phyloP scores from a whole-genome alignment of 2,888 invertebrate species.

The Sturmia bella region DNA sequence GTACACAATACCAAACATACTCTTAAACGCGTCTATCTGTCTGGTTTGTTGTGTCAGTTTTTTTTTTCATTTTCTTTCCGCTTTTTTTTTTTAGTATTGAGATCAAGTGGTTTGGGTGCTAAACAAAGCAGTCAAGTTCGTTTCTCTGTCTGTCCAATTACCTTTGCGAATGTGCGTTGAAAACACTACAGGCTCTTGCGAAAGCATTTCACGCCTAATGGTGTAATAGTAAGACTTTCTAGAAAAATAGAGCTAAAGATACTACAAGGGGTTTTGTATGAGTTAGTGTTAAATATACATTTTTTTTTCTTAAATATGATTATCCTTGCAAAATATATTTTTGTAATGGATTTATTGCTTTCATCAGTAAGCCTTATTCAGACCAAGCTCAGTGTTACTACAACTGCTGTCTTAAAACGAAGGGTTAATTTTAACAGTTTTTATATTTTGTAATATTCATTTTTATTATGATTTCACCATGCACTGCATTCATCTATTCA shows the following conservation, averaged over 20 bases:
- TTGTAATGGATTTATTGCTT: background rate
- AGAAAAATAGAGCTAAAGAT: too few species aligned
- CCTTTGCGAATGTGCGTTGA: background rate
- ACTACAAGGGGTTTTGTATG: too few species aligned
- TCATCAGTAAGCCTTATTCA: slow-evolving; percentile 6
- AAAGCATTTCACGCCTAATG: background rate
- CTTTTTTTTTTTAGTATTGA: slow-evolving; percentile 39
- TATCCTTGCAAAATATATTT: too few species aligned
- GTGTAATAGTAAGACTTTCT: too few species aligned
- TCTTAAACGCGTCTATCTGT: slow-evolving; percentile 62
- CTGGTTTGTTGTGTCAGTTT: slow-evolving; percentile 52
- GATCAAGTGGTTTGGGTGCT: slow-evolving; percentile 63
- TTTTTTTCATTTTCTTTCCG: slow-evolving; percentile 2
- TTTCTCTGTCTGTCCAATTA: slow-evolving; percentile 22
- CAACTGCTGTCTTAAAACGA: slow-evolving; percentile 25
- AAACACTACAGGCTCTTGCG: slow-evolving; percentile 12
- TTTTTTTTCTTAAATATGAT: too few species aligned
- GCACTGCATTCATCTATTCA: slow-evolving; percentile 51
- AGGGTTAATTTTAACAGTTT: slow-evolving; percentile 59
- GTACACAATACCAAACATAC: slow-evolving; percentile 30
- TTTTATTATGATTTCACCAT: slow-evolving; percentile 55
- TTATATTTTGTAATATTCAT: slow-evolving; percentile 41
- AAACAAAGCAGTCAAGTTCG: slow-evolving; percentile 57
- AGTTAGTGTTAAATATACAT: too few species aligned
- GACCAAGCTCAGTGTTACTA: slow-evolving; percentile 13